Evolutionary conservation across 2,113 vertebrate species (phyloP).

Genomic region (Bungarus multicinctus): DNA sequence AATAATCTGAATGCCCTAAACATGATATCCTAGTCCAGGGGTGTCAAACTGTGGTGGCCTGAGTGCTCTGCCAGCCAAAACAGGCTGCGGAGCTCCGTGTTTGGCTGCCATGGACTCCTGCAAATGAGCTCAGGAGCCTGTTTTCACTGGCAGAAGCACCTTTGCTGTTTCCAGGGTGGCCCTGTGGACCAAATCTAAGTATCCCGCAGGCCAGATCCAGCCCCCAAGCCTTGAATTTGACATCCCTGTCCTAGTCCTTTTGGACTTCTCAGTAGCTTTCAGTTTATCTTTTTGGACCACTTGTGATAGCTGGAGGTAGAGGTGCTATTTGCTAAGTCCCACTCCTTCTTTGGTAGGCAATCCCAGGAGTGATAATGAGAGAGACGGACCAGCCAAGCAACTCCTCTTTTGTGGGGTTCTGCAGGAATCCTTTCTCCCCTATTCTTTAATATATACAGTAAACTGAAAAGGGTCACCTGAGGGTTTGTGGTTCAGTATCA

Average conservation of each 20-base stretch:
- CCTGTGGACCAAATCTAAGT: too few relatives aligned
- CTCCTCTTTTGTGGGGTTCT: neutral
- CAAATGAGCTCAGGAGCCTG: too few relatives aligned
- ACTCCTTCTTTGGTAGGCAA: neutral
- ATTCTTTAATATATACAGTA: neutral
- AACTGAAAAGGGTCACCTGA: neutral
- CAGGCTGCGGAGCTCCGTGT: too few relatives aligned
- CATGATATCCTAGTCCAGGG: neutral
- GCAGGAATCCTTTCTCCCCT: neutral
- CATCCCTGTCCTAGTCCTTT: neutral
- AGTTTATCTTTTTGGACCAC: neutral
- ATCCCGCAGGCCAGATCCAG: too few relatives aligned
- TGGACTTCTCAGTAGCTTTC: neutral
- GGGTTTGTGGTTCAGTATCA: neutral
- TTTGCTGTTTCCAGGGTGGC: too few relatives aligned
- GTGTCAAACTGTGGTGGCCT: too few relatives aligned
- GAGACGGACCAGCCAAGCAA: neutral
- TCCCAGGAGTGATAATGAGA: neutral
- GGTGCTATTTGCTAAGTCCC: neutral
- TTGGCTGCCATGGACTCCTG: too few relatives aligned
- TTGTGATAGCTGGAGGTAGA: neutral
- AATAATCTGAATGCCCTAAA: neutral
- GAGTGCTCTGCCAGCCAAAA: too few relatives aligned
- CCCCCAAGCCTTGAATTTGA: too few relatives aligned
- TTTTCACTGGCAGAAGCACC: too few relatives aligned